Percentiles rank a stretch among this genome's conserved stretches.
phyloP scores from a whole-genome alignment of 2,797 vertebrate species.

The Galagoides demidoff region DNA sequence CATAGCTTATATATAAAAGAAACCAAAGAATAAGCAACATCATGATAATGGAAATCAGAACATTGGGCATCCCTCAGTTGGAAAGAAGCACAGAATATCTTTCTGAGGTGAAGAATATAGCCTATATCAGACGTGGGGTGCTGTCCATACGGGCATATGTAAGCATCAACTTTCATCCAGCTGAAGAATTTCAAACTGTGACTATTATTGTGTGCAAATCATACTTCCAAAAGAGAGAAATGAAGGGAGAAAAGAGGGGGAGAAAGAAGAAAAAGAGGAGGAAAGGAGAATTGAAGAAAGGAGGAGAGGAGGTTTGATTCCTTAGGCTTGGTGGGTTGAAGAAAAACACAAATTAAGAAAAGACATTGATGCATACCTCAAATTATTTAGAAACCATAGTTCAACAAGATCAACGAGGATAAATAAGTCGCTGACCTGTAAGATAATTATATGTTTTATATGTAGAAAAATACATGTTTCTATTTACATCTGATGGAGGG shows the following conservation, averaged over 20 bases:
- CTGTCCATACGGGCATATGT: not conserved
- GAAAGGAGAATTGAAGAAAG: not conserved
- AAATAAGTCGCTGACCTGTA: not conserved
- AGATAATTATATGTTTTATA: not conserved
- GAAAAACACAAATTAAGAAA: not conserved
- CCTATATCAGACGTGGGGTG: not conserved
- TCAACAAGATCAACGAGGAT: not conserved
- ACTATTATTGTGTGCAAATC: not conserved
- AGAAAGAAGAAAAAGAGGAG: not conserved
- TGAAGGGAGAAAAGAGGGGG: accelerated
- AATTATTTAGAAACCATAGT: not conserved
- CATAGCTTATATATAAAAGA: not conserved
- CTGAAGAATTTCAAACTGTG: not conserved
- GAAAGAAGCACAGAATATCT: not conserved
- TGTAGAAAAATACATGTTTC: not conserved
- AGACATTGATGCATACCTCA: not conserved
- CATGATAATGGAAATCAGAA: not conserved
- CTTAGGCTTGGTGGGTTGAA: not conserved
- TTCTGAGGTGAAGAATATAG: not conserved
- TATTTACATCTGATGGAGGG: not conserved
- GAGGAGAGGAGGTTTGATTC: not conserved
- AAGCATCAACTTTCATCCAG: not conserved
- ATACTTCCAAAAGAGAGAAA: not conserved
- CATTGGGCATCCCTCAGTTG: not conserved
- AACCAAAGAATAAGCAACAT: not conserved